Conservation (phyloP, 2,888 invertebrate genomes). For the Acrocera orbiculus region DNA sequence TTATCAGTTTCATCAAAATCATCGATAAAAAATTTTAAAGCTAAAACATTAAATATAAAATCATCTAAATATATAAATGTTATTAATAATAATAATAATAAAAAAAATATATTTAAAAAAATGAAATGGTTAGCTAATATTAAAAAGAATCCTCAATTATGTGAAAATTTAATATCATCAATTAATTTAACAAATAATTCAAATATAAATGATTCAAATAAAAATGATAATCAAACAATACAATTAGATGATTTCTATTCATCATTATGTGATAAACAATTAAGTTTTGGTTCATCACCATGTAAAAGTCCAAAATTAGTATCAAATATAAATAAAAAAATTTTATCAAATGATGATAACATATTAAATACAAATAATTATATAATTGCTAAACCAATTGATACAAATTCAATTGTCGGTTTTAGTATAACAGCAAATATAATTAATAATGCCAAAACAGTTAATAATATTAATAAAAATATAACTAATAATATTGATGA, state of each 20-base stretch:
- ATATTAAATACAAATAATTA: neutral
- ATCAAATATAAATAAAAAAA: neutral
- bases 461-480: neutral
- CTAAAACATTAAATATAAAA: conserved; percentile 2
- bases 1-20: conserved; percentile 6
- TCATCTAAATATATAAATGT: too few species aligned
- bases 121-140: conserved; percentile 16
- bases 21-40: conserved; percentile 6
- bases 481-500: neutral
- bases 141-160: conserved; percentile 21
- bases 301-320: conserved; percentile 19
- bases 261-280: conserved; percentile 24
- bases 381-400: conserved; percentile 20
- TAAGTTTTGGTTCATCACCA: conserved; percentile 23
- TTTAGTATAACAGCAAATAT: neutral
- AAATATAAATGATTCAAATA: neutral
- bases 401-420: conserved; percentile 20
- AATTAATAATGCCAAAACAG: neutral
- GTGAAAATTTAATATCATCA: conserved; percentile 19
- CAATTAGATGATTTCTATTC: conserved; percentile 20
- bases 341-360: neutral
- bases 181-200: conserved; percentile 3
- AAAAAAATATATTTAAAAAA: conserved; percentile 8
- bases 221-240: conserved; percentile 2
- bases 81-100: conserved; percentile 9